Base-by-base conservation (phyloP, 2,797 vertebrate genomes). In the Spinibarbus caldwelli region DNA sequence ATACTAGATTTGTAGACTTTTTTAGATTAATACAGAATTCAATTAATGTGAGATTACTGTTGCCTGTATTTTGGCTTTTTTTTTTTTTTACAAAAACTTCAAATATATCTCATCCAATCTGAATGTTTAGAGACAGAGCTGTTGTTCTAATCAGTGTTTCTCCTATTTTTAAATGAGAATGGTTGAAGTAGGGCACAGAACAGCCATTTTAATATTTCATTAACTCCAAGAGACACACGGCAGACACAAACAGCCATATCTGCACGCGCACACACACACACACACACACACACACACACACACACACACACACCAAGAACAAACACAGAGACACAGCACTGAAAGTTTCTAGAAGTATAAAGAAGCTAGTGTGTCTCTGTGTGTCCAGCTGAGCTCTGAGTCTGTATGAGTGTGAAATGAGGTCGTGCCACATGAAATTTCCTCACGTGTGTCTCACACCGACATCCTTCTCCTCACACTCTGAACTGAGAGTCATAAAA, bases 401-500 rank as follows among this genome's bases (percentile, higher is more conserved):
- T 59, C 62, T 78, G 80, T 82, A 34, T 78, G 31, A 87, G 52
- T 70, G 75, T 72, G 45, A 45, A 83, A 70, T 38, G 73, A 64
- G 29, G 41, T 26, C 5, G 29, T 83, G 86, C 72, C 83, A 87
- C 57, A 77, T 41, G 71, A 38, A 70, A 87, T 85, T 78, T 87
- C 84, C 78, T 45, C 14, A 19, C n/a, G n/a, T 68, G 66, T 81
- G 82, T 84, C 34, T 84, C 45, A 81, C 19, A 6, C 54, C 78
- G 83, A 84, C 83, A 87, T 41, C 29, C 54, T 41, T 68, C 52
- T 47, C 49, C 29, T 73, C 64, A 71, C 47, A 57, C 78, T 76
- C 36, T 54, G 29, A 84, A 34, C 62, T 26, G 45, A 68, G 71
- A 83, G 68, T 72, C 45, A 79, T 64, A 38, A 86, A 79, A 80